A percentile compares a stretch with the other conserved stretches of the same genome.
Evolutionary conservation across 2,797 vertebrate species (phyloP).

Genomic region (Xenentodon cancila): DNA sequence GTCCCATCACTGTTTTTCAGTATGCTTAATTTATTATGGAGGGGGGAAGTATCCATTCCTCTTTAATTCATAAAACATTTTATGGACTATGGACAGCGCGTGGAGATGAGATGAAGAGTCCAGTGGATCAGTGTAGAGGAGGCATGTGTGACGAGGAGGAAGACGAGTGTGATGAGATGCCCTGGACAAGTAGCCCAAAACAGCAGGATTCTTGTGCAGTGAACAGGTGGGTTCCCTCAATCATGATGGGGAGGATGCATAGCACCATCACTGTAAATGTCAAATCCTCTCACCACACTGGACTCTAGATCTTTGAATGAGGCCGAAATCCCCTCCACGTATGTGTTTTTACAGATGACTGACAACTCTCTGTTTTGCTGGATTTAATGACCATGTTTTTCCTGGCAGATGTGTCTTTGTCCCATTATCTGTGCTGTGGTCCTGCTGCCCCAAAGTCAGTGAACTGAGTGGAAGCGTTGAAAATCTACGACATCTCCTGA

Average conservation of each 20-base stretch:
- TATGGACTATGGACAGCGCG: conserved; percentile 7
- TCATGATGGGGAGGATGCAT: neutral
- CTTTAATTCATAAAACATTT: neutral
- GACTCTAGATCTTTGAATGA: neutral
- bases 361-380: neutral
- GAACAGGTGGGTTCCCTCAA: conserved; percentile 63
- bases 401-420: conserved; percentile 73
- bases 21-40: too few species aligned
- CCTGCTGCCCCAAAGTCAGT: conserved; percentile 79
- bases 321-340: neutral
- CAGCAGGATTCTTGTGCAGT: conserved; percentile 58
- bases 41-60: too few species aligned
- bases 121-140: neutral
- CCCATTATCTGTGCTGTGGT: conserved; percentile 85
- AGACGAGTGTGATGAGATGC: conserved; percentile 15
- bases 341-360: neutral
- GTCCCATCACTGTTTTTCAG: too few species aligned
- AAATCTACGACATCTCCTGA: conserved; percentile 77
- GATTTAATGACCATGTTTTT: conserved; percentile 3
- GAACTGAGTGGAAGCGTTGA: conserved; percentile 80
- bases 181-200: neutral
- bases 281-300: neutral
- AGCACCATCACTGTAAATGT: neutral
- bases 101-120: conserved; percentile 29
- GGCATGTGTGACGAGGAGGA: conserved; percentile 17